Percentiles rank a stretch among this genome's conserved stretches.
phyloP scores from a whole-genome alignment of 1,140 invertebrate genomes.

The Drosophila melanica region DNA sequence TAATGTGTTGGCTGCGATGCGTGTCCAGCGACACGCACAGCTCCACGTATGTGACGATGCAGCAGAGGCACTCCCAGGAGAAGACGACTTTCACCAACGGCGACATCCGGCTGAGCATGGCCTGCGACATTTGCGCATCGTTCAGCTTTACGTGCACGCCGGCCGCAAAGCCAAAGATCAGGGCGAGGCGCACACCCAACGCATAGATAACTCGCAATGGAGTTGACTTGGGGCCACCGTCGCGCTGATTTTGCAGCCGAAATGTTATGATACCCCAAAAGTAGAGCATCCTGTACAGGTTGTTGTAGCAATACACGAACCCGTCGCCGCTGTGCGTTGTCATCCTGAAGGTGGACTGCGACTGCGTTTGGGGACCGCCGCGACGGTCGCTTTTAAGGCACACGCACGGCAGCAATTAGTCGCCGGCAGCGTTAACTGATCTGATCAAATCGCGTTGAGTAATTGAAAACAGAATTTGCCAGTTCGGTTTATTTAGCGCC shows the following conservation, averaged over 20 bases:
- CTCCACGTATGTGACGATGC: conserved; percentile 52
- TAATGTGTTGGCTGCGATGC: conserved; percentile 34
- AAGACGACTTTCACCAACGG: conserved; percentile 63
- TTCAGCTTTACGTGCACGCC: conserved; percentile 44
- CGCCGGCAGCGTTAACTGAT: conserved; percentile 4
- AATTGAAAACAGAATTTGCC: conserved; percentile 34
- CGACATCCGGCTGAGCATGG: conserved; percentile 56
- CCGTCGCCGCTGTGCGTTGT: conserved; percentile 13
- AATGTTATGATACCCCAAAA: conserved; percentile 60
- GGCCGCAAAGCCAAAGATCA: conserved; percentile 35
- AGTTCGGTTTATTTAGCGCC: conserved; percentile 39
- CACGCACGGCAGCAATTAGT: not conserved
- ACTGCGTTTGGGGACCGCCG: not conserved
- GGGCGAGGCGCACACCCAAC: conserved; percentile 22
- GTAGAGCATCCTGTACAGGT: conserved; percentile 49
- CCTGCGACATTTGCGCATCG: conserved; percentile 43
- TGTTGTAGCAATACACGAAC: conserved; percentile 56
- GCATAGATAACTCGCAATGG: conserved; percentile 28
- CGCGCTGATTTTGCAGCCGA: conserved; percentile 14
- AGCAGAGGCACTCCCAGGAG: conserved; percentile 55
- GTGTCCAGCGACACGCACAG: conserved; percentile 49
- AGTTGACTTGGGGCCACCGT: conserved; percentile 35
- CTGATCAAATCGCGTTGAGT: conserved; percentile 18
- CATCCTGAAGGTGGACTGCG: not conserved
- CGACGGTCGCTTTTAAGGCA: not conserved